Conservation (phyloP, 92 coral and sea anemone genomes). For the Porites cylindrica region DNA sequence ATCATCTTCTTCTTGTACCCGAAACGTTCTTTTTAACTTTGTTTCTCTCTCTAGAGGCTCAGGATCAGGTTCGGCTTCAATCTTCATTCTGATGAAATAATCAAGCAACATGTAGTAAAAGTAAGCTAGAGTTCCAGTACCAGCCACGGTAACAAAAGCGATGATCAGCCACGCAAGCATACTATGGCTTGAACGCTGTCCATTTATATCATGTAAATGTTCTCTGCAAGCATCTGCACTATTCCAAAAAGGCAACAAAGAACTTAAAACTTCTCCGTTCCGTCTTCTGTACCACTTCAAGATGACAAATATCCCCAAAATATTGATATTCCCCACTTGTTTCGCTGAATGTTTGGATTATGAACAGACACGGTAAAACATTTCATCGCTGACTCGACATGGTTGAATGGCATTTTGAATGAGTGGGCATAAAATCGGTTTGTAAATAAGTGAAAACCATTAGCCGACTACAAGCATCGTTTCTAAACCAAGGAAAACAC, state of each 20-base stretch:
- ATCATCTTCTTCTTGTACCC: constrained; percentile 2
- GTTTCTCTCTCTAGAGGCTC: constrained; percentile 3
- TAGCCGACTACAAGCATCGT: too few species aligned
- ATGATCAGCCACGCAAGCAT: constrained; percentile 32
- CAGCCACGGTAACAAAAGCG: constrained; percentile 1
- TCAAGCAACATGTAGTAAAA: constrained; percentile 13
- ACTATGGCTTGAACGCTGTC: not conserved
- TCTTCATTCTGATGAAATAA: not conserved
- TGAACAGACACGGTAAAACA: not conserved
- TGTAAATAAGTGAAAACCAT: constrained; percentile 10
- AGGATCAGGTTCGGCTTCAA: constrained; percentile 10
- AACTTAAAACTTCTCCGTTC: not conserved
- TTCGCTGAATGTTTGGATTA: not conserved
- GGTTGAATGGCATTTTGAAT: not conserved
- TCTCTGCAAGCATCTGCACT: too few species aligned
- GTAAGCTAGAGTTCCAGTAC: constrained; percentile 34
- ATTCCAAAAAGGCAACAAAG: not conserved
- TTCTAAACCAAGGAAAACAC: too few species aligned
- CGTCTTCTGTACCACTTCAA: not conserved
- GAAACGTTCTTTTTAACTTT: constrained; percentile 9
- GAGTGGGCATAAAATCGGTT: not conserved
- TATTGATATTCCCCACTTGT: too few species aligned
- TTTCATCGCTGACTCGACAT: not conserved
- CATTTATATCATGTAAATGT: not conserved
- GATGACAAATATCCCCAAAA: not conserved